phyloP scores from a whole-genome alignment of 2,888 invertebrate genomes.

The Dione vanillae region DNA sequence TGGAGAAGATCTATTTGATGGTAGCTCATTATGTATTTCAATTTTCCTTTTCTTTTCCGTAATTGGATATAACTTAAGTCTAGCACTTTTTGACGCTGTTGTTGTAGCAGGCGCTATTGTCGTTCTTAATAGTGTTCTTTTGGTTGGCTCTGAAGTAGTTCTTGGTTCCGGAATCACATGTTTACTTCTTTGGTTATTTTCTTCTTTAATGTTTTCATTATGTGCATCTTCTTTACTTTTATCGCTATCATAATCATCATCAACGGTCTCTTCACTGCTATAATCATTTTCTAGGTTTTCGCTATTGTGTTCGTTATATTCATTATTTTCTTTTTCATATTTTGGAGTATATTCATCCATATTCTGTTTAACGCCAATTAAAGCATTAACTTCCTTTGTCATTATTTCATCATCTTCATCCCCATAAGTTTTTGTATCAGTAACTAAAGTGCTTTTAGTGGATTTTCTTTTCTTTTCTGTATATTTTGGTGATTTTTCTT shows the following conservation, averaged over 20 bases:
- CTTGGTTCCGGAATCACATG: conserved; percentile 40
- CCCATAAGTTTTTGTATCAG: conserved; percentile 75
- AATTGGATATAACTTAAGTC: conserved; percentile 60
- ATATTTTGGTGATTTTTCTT: conserved; percentile 59
- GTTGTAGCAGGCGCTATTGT: conserved; percentile 65
- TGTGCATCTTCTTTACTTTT: conserved; percentile 49
- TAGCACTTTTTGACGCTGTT: conserved; percentile 55
- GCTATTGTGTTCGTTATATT: conserved; percentile 43
- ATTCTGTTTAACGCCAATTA: conserved; percentile 70
- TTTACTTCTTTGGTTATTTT: conserved; percentile 45
- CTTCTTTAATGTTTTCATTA: conserved; percentile 50
- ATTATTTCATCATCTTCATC: conserved; percentile 65
- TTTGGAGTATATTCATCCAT: conserved; percentile 71
- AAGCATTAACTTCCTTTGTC: conserved; percentile 70
- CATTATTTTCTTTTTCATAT: conserved; percentile 67
- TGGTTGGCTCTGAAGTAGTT: conserved; percentile 68
- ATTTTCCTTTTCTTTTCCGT: conserved; percentile 65
- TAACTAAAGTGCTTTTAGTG: conserved; percentile 73
- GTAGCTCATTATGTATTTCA: conserved; percentile 75
- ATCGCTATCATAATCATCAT: conserved; percentile 51
- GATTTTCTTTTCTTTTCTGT: conserved; percentile 75
- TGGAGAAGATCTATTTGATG: conserved; percentile 66
- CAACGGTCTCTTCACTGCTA: conserved; percentile 49
- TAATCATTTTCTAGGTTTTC: conserved; percentile 48
- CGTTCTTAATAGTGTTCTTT: conserved; percentile 64